Evolutionary conservation across 2,797 vertebrate genomes (phyloP), one percentile per base, ranked within the genome.

Genomic region (Sphaeramia orbicularis): DNA sequence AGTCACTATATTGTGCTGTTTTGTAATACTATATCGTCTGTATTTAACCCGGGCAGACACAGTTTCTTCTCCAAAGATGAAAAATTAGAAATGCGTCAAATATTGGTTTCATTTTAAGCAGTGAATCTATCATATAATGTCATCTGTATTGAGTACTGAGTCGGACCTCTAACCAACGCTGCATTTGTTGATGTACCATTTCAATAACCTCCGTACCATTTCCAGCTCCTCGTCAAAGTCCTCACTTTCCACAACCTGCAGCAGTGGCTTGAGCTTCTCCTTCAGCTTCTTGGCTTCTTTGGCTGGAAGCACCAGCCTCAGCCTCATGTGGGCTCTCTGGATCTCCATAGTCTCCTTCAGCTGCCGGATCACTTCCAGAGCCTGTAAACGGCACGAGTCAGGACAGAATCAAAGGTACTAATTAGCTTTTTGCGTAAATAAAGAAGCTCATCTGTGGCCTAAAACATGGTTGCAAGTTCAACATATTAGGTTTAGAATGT

Each of bases 241-340:
- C 74, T 99, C 97, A 14, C 92, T 98, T 84, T 99, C 98, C 50
- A 95, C 89, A 0, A 96, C 94, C 88, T 97, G 96, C 65, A 99
- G 86, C 7, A 99, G 85, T 0, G 96, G 93, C 13, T 96, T 97
- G n/a, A 99, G 94, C 59, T 98, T 99, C 82, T 99, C 97, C 75
- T 97, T 99, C 60, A 99, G 89, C 81, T 91, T 95, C 89, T 98
- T 99, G n/a, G 95, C 96, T 12, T 99, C 98, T 47, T 96, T 97
- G 56, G 92, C 90, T 0, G 97, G 97, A 50, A 98, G 92, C 48
- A 94, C 61, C 61, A 99, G 89, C 1, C 95, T 92, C 79, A 99
- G 94, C 49, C 96, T 94, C 98, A 99, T 99, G 90, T 98, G 96
- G 59, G 98, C 97, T 49, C 98, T 93, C 89, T 99, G 97, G 67